Conservation (phyloP, 1,140 invertebrate species). For the Drosophila quadrilineata region DNA sequence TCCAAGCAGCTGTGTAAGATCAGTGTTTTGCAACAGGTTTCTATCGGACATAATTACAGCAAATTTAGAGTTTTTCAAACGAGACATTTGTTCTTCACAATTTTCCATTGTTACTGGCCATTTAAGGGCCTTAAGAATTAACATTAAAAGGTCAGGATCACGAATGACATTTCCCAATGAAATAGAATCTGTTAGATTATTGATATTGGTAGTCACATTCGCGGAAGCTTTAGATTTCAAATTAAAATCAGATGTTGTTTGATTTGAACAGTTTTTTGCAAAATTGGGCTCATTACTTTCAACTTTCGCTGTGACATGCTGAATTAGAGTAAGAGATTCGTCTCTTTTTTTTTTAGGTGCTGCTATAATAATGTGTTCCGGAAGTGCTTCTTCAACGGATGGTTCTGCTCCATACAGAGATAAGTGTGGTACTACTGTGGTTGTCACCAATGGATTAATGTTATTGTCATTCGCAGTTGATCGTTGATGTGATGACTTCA, state of each 20-base stretch:
- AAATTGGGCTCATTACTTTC: too few species aligned
- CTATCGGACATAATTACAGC: conserved; percentile 69
- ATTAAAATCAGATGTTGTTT: not conserved
- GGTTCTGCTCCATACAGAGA: conserved; percentile 44
- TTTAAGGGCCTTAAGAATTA: conserved; percentile 76
- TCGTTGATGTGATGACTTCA: conserved; percentile 55
- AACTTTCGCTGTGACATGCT: conserved; percentile 1
- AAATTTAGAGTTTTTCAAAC: conserved; percentile 70
- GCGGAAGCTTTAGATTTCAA: conserved; percentile 18
- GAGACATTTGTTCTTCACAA: conserved; percentile 66
- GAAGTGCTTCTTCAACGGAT: conserved; percentile 59
- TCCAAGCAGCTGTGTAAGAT: conserved; percentile 74
- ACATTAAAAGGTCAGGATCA: conserved; percentile 70
- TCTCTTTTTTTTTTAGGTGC: conserved; percentile 70
- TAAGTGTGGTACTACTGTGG: conserved; percentile 55
- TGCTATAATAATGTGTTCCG: conserved; percentile 72
- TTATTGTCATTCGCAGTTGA: conserved; percentile 10
- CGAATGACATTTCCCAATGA: conserved; percentile 70
- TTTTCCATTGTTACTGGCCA: conserved; percentile 66
- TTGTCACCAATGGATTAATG: conserved; percentile 42
- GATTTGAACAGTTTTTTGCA: conserved; percentile 29
- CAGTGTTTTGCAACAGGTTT: conserved; percentile 74
- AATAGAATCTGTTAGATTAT: conserved; percentile 61
- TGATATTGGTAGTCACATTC: conserved; percentile 37
- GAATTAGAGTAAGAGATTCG: conserved; percentile 3